Percentiles rank a stretch among this genome's conserved stretches.
These are phyloP conservation scores for Poecilia latipinna DNA, from an alignment of 2,113 vertebrate genomes.

Conservation along the genomic window DNA sequence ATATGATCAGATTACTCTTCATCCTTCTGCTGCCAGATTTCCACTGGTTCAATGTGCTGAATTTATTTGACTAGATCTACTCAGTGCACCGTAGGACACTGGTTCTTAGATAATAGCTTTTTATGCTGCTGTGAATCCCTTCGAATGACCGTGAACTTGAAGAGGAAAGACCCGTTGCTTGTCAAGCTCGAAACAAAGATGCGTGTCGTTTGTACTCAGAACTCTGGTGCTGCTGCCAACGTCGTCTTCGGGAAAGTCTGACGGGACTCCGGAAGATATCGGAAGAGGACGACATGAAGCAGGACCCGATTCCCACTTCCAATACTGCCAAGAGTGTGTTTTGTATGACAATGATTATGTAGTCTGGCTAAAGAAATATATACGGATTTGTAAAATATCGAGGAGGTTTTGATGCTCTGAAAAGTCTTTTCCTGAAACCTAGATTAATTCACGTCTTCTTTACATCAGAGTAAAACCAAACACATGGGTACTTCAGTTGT, in stretches of 20 bases:
- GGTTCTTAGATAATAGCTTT: constrained; percentile 66
- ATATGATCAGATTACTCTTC: constrained; percentile 64
- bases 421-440: constrained; percentile 53
- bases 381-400: constrained; percentile 69
- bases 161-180: constrained; percentile 51
- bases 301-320: constrained; percentile 73
- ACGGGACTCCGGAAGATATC: constrained; percentile 38
- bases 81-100: constrained; percentile 72
- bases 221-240: constrained; percentile 72
- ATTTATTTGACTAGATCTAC: constrained; percentile 65
- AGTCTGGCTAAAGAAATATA: constrained; percentile 51
- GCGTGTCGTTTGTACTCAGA: constrained; percentile 61
- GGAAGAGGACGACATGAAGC: constrained; percentile 54
- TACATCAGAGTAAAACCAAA: constrained; percentile 74
- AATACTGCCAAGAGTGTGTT: constrained; percentile 78
- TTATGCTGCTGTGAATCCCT: constrained; percentile 71
- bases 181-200: constrained; percentile 56
- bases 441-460: constrained; percentile 64
- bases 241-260: constrained; percentile 60
- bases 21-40: constrained; percentile 72
- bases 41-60: constrained; percentile 68
- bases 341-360: constrained; percentile 55
- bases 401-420: constrained; percentile 34
- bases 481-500: constrained; percentile 73
- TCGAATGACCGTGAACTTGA: constrained; percentile 55